Conservation (phyloP, 2,888 invertebrate species). For the Piscicola geometra region DNA sequence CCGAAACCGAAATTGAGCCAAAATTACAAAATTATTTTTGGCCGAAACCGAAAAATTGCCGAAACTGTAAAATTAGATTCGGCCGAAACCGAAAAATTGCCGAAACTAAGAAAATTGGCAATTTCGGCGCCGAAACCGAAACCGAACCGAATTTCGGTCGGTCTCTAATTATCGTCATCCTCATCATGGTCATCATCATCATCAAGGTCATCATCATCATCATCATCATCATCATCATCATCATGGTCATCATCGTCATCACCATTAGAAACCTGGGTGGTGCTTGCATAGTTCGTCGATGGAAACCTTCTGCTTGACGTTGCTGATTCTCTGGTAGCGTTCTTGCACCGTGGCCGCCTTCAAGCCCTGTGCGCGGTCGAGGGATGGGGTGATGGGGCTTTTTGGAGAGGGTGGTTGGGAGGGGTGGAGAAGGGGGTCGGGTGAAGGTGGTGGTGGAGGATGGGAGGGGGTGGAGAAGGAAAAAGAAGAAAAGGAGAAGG, state of each 20-base stretch:
- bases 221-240: conserved; percentile 22
- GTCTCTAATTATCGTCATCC: conserved; percentile 2
- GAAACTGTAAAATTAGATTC: neutral
- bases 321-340: conserved; percentile 99
- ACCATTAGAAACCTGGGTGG: conserved; percentile 61
- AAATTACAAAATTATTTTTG: no score
- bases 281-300: conserved; percentile 79
- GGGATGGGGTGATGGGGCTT: neutral
- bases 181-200: conserved; percentile 21
- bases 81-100: neutral
- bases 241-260: conserved; percentile 12
- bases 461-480: no score
- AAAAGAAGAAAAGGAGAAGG: neutral
- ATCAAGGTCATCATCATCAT: conserved; percentile 16
- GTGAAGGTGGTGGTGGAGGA: no score
- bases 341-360: conserved; percentile 99
- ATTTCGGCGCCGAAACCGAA: no score
- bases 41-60: no score
- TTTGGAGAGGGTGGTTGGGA: no score
- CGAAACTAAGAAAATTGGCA: neutral
- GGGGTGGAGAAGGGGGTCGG: conserved; percentile 1
- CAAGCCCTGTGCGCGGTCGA: conserved; percentile 71
- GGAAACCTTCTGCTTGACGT: conserved; percentile 96
- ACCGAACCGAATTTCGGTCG: no score
- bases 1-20: no score